Evolutionary conservation across 92 coral and sea anemone genomes (phyloP), one percentile per base, ranked within the genome.

Genomic region (Porites evermanni): DNA sequence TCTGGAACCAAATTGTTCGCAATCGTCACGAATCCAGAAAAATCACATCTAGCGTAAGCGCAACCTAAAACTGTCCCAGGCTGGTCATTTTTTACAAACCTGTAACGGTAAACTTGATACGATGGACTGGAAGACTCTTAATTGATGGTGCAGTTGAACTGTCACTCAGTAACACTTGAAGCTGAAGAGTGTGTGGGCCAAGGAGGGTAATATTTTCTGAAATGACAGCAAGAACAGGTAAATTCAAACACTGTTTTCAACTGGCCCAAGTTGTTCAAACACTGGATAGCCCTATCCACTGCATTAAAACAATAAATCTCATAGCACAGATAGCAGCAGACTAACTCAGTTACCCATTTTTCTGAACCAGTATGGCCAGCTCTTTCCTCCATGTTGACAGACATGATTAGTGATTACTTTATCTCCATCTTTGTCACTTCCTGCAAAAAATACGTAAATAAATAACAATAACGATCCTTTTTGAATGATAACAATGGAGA

Each of bases 361-460:
- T 61, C 99, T 89, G 90, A 96, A 96, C 99, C 99, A 96, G 90
- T 96, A 96, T 5, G 99, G 99, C 99, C 98, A 96, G 85, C 91
- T 96, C 67, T 96, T 96, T 58, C 99, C 99, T 53, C 99, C 99
- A 79, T 96, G 99, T 82, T 96, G 99, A 60, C 98, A 94, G 23
- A 95, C 91, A 80, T 95, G 98, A 26, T 95, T 94, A 5, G 95
- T 95, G 53, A 96, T 91, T 52, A 95, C 94, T 80, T 96, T 96
- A 71, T 96, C 97, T 0, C 96, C 97, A 82, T 96, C 98, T 83
- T 96, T 96, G 10, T 94, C 98, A 20, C 82, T 81, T 18, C 93
- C 97, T 94, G 74, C 51, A 73, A 67, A 52, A 26, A 26, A 29
- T 26, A 26, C 29, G 0, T 26, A 26, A 26, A 26, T 26, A 26